phyloP scores from a whole-genome alignment of 2,888 invertebrate species.

The Microplitis manilae region DNA sequence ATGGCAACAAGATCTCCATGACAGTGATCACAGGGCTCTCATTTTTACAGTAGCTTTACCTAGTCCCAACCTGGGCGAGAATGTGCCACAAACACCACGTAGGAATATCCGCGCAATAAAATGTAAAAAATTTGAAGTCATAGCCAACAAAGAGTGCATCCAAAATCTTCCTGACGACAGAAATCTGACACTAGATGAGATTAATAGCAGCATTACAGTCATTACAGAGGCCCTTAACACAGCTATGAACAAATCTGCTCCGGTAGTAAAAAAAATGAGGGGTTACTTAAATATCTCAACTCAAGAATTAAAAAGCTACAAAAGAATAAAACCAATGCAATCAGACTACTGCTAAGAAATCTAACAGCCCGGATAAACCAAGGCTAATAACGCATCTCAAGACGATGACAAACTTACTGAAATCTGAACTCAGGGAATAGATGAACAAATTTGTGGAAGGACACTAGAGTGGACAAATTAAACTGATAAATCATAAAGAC shows the following conservation, averaged over 20 bases:
- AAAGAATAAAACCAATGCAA: neutral
- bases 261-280: neutral
- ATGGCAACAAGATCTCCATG: neutral
- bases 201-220: neutral
- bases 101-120: neutral
- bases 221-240: neutral
- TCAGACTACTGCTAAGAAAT: neutral
- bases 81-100: neutral
- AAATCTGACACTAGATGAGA: conserved; percentile 2
- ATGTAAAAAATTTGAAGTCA: conserved; percentile 11
- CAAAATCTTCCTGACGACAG: neutral
- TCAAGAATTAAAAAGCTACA: neutral
- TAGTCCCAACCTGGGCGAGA: neutral
- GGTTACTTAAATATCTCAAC: neutral
- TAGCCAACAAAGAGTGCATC: neutral
- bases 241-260: neutral
- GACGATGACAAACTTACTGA: neutral
- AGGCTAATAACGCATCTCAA: neutral
- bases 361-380: neutral
- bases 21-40: neutral
- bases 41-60: neutral
- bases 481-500: conserved; percentile 9
- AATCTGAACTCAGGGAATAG: conserved; percentile 7
- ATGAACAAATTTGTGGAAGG: neutral
- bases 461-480: conserved; percentile 4